These are phyloP conservation scores for Apodemus sylvaticus DNA, from an alignment of 2,113 vertebrate genomes.

Conservation along the genomic window DNA sequence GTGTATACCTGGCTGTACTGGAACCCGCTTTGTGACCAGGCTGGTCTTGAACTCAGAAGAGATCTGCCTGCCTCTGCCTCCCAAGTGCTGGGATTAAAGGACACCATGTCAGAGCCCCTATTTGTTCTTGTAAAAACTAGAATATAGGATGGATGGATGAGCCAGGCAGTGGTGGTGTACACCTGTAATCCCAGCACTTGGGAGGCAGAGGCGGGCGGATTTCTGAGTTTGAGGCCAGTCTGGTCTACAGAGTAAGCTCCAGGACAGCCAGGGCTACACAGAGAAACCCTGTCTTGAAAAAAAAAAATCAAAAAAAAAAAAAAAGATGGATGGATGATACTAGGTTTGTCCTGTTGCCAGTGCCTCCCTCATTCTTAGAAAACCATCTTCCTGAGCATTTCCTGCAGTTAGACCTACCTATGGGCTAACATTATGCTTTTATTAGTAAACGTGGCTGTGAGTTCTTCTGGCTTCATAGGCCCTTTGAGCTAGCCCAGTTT, in stretches of 20 bases:
- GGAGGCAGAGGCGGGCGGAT: too few relatives aligned
- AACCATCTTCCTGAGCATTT: not conserved
- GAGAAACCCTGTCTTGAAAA: too few relatives aligned
- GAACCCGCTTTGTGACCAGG: not conserved
- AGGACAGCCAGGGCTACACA: too few relatives aligned
- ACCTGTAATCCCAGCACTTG: too few relatives aligned
- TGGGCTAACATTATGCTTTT: not conserved
- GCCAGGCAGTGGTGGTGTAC: too few relatives aligned
- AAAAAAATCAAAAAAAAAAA: too few relatives aligned
- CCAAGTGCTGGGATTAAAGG: not conserved
- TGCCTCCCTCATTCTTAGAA: not conserved
- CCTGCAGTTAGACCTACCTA: not conserved
- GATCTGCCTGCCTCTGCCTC: not conserved
- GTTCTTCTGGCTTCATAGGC: conserved; percentile 31
- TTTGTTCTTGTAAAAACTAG: not conserved
- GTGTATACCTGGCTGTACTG: too few relatives aligned
- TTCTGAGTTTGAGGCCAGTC: too few relatives aligned
- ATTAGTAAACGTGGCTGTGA: not conserved
- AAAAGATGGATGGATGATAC: not conserved
- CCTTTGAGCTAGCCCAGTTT: not conserved
- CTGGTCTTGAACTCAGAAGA: not conserved
- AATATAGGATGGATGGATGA: not conserved
- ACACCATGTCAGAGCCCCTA: not conserved
- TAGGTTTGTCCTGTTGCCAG: not conserved
- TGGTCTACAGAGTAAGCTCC: too few relatives aligned